Percentiles rank a stretch among this genome's conserved stretches.
Conservation (phyloP, 2,113 vertebrate genomes). For the Muntiacus muntjak region DNA sequence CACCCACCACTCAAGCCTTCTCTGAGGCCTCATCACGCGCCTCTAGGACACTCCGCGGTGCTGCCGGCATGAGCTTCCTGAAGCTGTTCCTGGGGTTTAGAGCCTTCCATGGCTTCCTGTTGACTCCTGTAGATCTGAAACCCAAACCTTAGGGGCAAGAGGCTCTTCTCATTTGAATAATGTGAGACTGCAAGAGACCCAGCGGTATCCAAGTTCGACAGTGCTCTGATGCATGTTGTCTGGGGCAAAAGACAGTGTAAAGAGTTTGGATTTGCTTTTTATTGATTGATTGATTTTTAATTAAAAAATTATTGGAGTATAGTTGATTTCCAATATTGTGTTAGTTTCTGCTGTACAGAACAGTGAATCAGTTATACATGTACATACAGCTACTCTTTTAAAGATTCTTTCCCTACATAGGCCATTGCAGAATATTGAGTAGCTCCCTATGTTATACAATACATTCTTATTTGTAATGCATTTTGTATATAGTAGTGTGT, state of each 20-base stretch:
- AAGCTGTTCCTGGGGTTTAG: background rate
- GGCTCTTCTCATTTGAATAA: background rate
- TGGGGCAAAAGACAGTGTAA: background rate
- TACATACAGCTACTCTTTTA: background rate
- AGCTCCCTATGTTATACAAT: background rate
- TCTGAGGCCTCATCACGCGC: background rate
- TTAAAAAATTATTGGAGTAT: background rate
- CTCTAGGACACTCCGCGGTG: background rate
- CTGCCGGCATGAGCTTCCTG: background rate
- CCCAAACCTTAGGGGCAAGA: background rate
- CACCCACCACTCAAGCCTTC: background rate
- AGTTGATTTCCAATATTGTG: background rate
- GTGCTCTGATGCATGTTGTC: background rate
- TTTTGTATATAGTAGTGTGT: background rate
- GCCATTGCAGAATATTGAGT: background rate
- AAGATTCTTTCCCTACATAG: background rate
- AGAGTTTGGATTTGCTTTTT: background rate
- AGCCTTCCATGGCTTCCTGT: background rate
- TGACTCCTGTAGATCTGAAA: background rate
- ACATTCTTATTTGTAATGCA: background rate
- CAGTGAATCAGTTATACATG: background rate
- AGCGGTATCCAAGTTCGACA: background rate
- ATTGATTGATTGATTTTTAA: background rate
- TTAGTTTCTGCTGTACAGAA: background rate
- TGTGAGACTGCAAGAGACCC: background rate